Evolutionary conservation across 2,113 vertebrate genomes (phyloP), one percentile per base, ranked within the genome.

Genomic region (Grallaria varia): DNA sequence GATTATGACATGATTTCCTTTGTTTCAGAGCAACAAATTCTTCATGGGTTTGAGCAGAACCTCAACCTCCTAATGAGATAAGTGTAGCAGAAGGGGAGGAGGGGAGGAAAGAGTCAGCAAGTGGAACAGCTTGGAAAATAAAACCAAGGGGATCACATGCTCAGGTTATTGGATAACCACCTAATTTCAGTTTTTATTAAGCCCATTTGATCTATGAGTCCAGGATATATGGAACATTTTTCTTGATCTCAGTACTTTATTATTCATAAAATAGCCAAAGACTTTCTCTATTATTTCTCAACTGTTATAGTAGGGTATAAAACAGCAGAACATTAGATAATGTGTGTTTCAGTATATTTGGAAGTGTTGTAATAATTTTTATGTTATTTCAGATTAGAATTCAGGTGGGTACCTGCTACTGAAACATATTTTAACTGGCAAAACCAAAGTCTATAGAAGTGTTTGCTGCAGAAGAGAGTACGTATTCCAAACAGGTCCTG

Each of bases 161-260:
- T 66, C 42, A 67, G 35, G 83, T 78, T 82, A 56, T 44, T 58
- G 79, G 35, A 40, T 71, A 77, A 74, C 35, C 35, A 68, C 35
- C 50, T 80, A 74, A 88, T 77, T 95, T 92, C 42, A 31, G 31
- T 47, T 88, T 92, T 91, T 91, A 91, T 77, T 69, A 93, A 64
- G 40, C 18, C 22, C 18, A 39, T 90, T 76, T 80, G 37, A 68
- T 80, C 49, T 64, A 42, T n/a, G 60, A 87, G 69, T 86, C 71
- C 52, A 76, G 50, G 49, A 50, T n/a, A 49, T 49, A 45, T 37
- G 45, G 62, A 84, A 50, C 42, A 50, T 60, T 64, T 85, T 68
- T 74, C 89, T 93, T 84, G 39, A 75, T 72, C 37, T 90, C 11
- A 5, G 14, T 76, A 66, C 18, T 90, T 90, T 50, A 62, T 62